phyloP scores from a whole-genome alignment of 2,797 vertebrate genomes.

The Silurus aristotelis region DNA sequence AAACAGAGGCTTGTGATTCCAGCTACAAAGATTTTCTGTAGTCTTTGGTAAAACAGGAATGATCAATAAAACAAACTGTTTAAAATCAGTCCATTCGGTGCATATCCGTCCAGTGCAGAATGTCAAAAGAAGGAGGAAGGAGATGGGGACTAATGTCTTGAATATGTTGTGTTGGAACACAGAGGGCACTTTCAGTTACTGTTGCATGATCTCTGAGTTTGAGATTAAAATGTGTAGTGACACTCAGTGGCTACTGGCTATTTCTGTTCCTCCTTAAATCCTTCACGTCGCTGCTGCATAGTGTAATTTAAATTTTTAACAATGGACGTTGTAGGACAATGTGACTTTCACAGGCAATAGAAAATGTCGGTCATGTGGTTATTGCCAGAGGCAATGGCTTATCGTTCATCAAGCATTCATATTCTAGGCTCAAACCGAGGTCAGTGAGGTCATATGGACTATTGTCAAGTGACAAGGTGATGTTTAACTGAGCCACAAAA shows the following conservation, averaged over 20 bases:
- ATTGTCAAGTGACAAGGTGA: constrained; percentile 32
- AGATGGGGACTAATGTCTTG: constrained; percentile 10
- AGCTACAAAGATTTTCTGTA: constrained; percentile 25
- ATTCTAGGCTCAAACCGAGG: constrained; percentile 11
- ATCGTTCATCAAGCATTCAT: constrained; percentile 4
- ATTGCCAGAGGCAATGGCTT: neutral
- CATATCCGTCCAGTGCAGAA: constrained; percentile 13
- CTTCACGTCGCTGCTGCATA: constrained; percentile 15
- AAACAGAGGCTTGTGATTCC: constrained; percentile 34
- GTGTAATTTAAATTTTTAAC: neutral
- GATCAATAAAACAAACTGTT: constrained; percentile 14
- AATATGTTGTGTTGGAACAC: constrained; percentile 5
- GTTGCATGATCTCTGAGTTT: neutral
- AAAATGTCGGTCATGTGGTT: neutral
- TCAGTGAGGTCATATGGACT: constrained; percentile 41
- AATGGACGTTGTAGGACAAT: constrained; percentile 1
- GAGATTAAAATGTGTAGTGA: constrained; percentile 14
- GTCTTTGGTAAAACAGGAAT: constrained; percentile 43
- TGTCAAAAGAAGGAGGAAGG: constrained; percentile 9
- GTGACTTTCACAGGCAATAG: constrained; percentile 27
- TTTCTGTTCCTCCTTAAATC: constrained; percentile 18
- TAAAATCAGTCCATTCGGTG: constrained; percentile 21
- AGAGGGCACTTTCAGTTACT: constrained; percentile 28
- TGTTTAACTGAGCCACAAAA: constrained; percentile 22
- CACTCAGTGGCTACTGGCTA: constrained; percentile 17